Evolutionary conservation across 2,113 vertebrate genomes (phyloP).

Genomic region (Poecilia latipinna): DNA sequence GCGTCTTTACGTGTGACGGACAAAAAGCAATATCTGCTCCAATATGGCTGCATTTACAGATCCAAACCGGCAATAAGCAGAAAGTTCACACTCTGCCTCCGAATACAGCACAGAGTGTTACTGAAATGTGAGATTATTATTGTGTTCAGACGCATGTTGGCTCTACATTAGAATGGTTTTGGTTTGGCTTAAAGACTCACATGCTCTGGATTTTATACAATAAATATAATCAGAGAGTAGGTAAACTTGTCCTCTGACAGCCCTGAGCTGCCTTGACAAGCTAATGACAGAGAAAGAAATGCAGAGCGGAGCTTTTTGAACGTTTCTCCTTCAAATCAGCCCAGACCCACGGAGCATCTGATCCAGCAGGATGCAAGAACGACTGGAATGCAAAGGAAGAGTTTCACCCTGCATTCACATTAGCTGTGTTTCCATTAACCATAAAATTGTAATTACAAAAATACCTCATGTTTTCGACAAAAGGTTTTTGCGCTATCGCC

Average conservation of each 20-base stretch:
- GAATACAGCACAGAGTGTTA: conserved; percentile 45
- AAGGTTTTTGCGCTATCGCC: too few relatives aligned
- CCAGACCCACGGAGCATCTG: conserved; percentile 51
- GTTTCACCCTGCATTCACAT: conserved; percentile 8
- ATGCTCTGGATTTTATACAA: conserved; percentile 38
- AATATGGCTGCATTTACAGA: background rate
- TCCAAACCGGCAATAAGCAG: background rate
- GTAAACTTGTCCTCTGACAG: conserved; percentile 43
- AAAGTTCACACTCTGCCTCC: conserved; percentile 3
- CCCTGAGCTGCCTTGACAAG: conserved; percentile 33
- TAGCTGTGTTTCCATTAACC: background rate
- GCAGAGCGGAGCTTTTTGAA: conserved; percentile 18
- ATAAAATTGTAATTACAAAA: too few relatives aligned
- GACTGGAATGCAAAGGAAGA: conserved; percentile 57
- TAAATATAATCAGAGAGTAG: conserved; percentile 22
- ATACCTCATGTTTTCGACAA: too few relatives aligned
- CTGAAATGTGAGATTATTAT: conserved; percentile 33
- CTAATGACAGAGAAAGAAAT: conserved; percentile 39
- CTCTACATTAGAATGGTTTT: conserved; percentile 22
- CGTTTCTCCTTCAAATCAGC: conserved; percentile 34
- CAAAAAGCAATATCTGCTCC: background rate
- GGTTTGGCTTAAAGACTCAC: conserved; percentile 1
- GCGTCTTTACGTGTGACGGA: background rate
- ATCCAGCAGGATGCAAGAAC: conserved; percentile 47
- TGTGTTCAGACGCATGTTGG: background rate